Evolutionary conservation across 2,888 invertebrate genomes (phyloP).

Genomic region (Colletes collaris): DNA sequence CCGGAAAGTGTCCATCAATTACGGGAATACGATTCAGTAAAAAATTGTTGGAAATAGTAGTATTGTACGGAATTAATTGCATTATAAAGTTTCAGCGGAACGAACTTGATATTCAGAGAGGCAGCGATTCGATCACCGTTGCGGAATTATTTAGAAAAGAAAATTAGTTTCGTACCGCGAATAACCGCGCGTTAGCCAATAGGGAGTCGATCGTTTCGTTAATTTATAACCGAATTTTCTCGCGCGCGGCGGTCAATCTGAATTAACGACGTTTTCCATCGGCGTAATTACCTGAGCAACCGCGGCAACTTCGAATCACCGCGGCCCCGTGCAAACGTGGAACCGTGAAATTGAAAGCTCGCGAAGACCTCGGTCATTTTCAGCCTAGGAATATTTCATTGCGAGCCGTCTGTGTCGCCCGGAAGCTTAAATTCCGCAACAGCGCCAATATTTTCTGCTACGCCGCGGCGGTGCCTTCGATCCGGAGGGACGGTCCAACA

Average conservation of each 20-base stretch:
- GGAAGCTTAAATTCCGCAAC: neutral
- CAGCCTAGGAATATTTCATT: conserved; percentile 2
- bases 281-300: conserved; percentile 3
- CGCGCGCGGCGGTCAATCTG: neutral
- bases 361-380: neutral
- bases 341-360: conserved; percentile 3
- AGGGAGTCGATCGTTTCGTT: neutral
- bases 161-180: too few relatives aligned
- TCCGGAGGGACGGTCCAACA: neutral
- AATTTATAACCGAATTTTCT: conserved; percentile 3
- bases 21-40: too few relatives aligned
- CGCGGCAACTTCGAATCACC: neutral
- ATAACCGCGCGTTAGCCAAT: neutral
- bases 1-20: too few relatives aligned
- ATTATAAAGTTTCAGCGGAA: too few relatives aligned
- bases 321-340: neutral
- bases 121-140: too few relatives aligned
- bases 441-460: neutral
- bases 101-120: too few relatives aligned
- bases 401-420: neutral
- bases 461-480: neutral
- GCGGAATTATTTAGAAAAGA: too few relatives aligned
- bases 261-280: neutral
- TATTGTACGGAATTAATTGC: too few relatives aligned
- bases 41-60: too few relatives aligned